phyloP scores from a whole-genome alignment of 2,113 vertebrate genomes.

The Furnarius figulus region DNA sequence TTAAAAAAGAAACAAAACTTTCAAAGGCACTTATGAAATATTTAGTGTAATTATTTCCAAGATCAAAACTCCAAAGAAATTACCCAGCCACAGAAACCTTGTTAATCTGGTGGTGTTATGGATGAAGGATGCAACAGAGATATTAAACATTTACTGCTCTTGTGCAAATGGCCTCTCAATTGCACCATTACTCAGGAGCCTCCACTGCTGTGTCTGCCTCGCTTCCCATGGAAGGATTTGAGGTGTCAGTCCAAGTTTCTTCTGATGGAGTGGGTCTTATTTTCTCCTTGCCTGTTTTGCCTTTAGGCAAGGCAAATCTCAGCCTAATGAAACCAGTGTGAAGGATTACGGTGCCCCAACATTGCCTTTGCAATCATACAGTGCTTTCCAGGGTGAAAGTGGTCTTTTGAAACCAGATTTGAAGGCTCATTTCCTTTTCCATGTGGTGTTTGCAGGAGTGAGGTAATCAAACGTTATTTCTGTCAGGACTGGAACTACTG shows the following conservation, averaged over 20 bases:
- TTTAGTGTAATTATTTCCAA: slow-evolving; percentile 37
- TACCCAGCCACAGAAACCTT: neutral
- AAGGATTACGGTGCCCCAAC: neutral
- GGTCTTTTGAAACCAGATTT: neutral
- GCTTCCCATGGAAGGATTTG: neutral
- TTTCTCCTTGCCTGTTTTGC: neutral
- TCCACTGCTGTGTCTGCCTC: neutral
- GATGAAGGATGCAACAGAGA: neutral
- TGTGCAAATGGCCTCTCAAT: slow-evolving; percentile 10
- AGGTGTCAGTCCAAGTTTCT: neutral
- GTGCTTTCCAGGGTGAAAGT: neutral
- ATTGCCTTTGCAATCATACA: neutral
- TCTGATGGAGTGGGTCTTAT: neutral
- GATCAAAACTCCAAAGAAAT: slow-evolving; percentile 39
- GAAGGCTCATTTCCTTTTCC: slow-evolving; percentile 9
- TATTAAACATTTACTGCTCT: slow-evolving; percentile 48
- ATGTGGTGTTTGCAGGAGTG: neutral
- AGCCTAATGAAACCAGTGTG: slow-evolving; percentile 4
- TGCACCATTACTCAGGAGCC: neutral
- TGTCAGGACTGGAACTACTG: neutral
- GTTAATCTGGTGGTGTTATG: slow-evolving; percentile 52
- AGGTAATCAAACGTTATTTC: slow-evolving; percentile 31
- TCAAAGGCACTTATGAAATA: slow-evolving; percentile 31
- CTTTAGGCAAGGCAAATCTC: neutral
- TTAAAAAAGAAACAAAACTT: neutral